phyloP scores from a whole-genome alignment of 2,113 vertebrate genomes.

The Grammomys dolichurus region DNA sequence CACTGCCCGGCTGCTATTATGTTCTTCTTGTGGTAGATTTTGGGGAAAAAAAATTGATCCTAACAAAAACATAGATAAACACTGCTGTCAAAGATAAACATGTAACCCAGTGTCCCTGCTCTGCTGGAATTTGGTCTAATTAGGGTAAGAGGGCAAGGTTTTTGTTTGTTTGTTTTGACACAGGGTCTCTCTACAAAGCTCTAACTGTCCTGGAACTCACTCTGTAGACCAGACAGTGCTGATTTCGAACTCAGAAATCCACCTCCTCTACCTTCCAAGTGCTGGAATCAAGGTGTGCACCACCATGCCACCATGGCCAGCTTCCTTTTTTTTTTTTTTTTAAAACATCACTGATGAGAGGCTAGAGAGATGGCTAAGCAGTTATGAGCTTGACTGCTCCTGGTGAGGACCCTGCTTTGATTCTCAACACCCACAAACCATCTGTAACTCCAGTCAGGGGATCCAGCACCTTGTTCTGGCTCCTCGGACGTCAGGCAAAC shows the following conservation, averaged over 20 bases:
- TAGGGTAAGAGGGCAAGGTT: neutral
- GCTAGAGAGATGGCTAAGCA: neutral
- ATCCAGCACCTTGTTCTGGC: too few relatives aligned
- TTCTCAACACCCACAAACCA: neutral
- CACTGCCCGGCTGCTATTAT: neutral
- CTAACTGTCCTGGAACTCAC: neutral
- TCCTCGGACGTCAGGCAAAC: neutral
- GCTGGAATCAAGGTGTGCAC: neutral
- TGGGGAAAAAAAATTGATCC: neutral
- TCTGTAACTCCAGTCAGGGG: neutral
- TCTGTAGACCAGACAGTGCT: neutral
- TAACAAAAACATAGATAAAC: conserved; percentile 53
- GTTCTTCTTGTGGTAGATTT: conserved; percentile 28
- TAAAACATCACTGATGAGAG: neutral
- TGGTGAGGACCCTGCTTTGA: neutral
- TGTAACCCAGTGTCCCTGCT: neutral
- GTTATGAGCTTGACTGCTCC: neutral
- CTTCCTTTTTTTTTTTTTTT: neutral
- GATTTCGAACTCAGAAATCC: neutral
- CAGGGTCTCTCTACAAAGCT: neutral
- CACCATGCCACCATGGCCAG: too few relatives aligned
- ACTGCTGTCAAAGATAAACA: conserved; percentile 14
- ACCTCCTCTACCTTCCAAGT: neutral
- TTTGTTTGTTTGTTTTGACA: neutral
- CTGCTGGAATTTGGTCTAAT: conserved; percentile 40